Evolutionary conservation across 2,888 invertebrate species (phyloP).

Genomic region (Spilarctia lutea): DNA sequence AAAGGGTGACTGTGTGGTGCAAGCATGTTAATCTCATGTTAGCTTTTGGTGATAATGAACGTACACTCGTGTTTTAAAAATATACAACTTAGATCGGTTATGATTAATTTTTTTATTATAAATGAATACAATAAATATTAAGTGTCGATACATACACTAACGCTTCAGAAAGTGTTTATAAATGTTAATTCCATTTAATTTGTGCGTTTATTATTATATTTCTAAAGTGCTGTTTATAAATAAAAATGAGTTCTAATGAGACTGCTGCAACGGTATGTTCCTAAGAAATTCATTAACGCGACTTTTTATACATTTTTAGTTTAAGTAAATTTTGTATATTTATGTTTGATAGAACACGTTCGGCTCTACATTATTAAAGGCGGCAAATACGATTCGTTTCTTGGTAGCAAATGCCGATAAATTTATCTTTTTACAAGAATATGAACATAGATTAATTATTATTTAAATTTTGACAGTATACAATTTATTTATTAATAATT

Average conservation of each 20-base stretch:
- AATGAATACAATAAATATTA: not conserved
- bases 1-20: not conserved
- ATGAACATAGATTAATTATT: not conserved
- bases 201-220: not conserved
- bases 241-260: conserved; percentile 2
- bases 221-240: not conserved
- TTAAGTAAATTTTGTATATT: not conserved
- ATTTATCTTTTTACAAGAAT: not conserved
- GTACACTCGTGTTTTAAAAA: not conserved
- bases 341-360: not conserved
- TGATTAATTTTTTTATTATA: not conserved
- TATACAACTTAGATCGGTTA: not conserved
- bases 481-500: not conserved
- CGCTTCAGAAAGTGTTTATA: not conserved
- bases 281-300: not conserved
- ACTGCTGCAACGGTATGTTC: not conserved
- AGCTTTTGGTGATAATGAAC: not conserved
- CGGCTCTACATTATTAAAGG: not conserved
- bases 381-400: not conserved
- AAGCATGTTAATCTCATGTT: not conserved
- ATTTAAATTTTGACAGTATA: not conserved
- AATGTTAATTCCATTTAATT: not conserved
- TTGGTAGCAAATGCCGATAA: not conserved
- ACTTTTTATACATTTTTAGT: not conserved
- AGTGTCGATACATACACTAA: not conserved